A percentile compares a stretch with the other conserved stretches of the same genome.
These are phyloP conservation scores for Eudyptes chrysolophus DNA, from an alignment of 2,113 vertebrate genomes.

Conservation along the genomic window DNA sequence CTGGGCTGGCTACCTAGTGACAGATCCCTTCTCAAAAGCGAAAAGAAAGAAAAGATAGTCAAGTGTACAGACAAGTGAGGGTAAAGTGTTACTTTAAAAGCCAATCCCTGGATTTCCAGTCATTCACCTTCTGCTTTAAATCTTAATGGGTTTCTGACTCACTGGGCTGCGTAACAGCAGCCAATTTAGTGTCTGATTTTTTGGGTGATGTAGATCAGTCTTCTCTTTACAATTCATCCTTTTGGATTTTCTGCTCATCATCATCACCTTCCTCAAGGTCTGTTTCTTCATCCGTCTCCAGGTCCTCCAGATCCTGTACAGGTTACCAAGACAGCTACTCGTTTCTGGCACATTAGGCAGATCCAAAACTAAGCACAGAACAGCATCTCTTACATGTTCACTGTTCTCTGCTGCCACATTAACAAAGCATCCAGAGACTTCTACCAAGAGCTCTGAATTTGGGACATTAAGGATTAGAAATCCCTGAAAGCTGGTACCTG, in stretches of 20 bases:
- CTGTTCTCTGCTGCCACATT: neutral
- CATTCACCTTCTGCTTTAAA: constrained; percentile 59
- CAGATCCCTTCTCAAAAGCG: constrained; percentile 56
- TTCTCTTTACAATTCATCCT: constrained; percentile 89
- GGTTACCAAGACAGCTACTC: neutral
- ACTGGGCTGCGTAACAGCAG: constrained; percentile 26
- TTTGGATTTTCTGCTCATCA: constrained; percentile 79
- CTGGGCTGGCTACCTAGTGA: constrained; percentile 47
- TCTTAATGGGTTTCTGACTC: constrained; percentile 55
- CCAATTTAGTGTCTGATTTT: constrained; percentile 66
- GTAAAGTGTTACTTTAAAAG: constrained; percentile 54
- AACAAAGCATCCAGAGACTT: neutral
- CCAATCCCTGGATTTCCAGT: constrained; percentile 66
- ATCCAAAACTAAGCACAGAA: neutral
- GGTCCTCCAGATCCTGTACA: constrained; percentile 82
- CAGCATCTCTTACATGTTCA: neutral
- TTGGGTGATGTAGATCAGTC: constrained; percentile 15
- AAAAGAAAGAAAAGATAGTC: constrained; percentile 22
- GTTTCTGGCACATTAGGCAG: neutral
- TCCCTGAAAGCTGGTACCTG: neutral
- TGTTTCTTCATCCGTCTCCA: constrained; percentile 78
- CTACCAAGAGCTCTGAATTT: neutral
- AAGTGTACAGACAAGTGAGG: constrained; percentile 31
- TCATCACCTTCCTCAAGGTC: constrained; percentile 79
- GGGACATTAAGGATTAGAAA: neutral